Percentiles rank a stretch among this genome's conserved stretches.
phyloP scores from a whole-genome alignment of 1,140 invertebrate species.

The Drosophila pectinifera region DNA sequence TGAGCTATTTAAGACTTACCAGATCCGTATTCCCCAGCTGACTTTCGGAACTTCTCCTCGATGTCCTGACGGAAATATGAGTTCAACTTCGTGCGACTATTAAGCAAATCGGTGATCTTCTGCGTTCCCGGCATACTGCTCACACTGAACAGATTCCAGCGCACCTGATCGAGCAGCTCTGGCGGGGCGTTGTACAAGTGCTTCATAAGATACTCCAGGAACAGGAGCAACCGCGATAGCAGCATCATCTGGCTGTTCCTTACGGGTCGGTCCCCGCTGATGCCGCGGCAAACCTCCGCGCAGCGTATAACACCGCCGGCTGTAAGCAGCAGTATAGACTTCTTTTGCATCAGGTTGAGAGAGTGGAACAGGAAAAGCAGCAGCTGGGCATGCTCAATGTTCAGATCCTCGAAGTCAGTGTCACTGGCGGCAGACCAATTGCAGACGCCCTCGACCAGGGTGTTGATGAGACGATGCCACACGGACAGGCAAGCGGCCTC shows the following conservation, averaged over 20 bases:
- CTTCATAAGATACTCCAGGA: slow-evolving; percentile 98
- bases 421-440: slow-evolving; percentile 49
- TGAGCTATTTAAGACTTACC: slow-evolving; percentile 33
- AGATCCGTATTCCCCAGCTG: slow-evolving; percentile 58
- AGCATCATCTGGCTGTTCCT: slow-evolving; percentile 91
- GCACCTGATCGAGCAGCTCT: slow-evolving; percentile 91
- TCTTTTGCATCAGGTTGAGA: slow-evolving; percentile 97
- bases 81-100: slow-evolving; percentile 75
- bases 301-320: slow-evolving; percentile 89
- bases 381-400: slow-evolving; percentile 97
- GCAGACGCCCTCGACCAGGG: slow-evolving; percentile 92
- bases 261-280: slow-evolving; percentile 74
- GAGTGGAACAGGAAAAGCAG: slow-evolving; percentile 97
- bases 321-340: slow-evolving; percentile 94
- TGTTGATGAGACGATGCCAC: slow-evolving; percentile 95
- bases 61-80: slow-evolving; percentile 87
- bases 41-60: slow-evolving; percentile 92
- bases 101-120: slow-evolving; percentile 73
- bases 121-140: slow-evolving; percentile 78
- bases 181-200: slow-evolving; percentile 96
- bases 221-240: slow-evolving; percentile 92
- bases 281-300: slow-evolving; percentile 88
- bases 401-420: slow-evolving; percentile 89
- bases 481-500: slow-evolving; percentile 95
- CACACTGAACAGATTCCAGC: slow-evolving; percentile 84